Evolutionary conservation across 1,140 invertebrate species (phyloP).

Genomic region (Charaxes varanes): DNA sequence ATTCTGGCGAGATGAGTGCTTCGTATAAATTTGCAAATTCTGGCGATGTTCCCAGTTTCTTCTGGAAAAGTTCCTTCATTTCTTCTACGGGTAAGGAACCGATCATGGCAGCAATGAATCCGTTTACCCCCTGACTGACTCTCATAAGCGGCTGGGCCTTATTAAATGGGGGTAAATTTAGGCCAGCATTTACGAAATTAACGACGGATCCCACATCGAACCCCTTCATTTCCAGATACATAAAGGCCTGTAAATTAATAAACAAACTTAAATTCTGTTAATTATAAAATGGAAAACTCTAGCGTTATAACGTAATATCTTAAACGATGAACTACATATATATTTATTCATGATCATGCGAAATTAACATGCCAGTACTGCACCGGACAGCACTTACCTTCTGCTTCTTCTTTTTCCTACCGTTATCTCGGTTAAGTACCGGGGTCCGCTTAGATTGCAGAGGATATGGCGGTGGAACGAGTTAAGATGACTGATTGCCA

Average conservation of each 20-base stretch:
- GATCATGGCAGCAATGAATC: constrained; percentile 26
- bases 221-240: constrained; percentile 26
- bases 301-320: too few relatives aligned
- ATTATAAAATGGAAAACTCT: too few relatives aligned
- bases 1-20: constrained; percentile 27
- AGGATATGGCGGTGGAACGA: too few relatives aligned
- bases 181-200: constrained; percentile 22
- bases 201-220: constrained; percentile 25
- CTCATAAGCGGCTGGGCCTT: constrained; percentile 8
- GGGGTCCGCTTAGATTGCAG: too few relatives aligned
- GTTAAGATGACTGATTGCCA: too few relatives aligned
- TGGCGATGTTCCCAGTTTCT: constrained; percentile 25
- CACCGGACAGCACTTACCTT: too few relatives aligned
- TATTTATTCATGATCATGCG: too few relatives aligned
- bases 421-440: too few relatives aligned
- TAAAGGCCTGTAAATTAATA: constrained; percentile 28
- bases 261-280: too few relatives aligned
- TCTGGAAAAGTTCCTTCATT: constrained; percentile 29
- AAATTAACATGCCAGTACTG: too few relatives aligned
- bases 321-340: too few relatives aligned
- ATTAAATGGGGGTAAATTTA: constrained; percentile 26
- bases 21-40: constrained; percentile 27
- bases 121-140: constrained; percentile 20
- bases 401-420: too few relatives aligned
- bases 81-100: constrained; percentile 27